These are phyloP conservation scores for Aspidiotus rigidus DNA, from an alignment of 2,888 invertebrate species.

Conservation along the genomic window DNA sequence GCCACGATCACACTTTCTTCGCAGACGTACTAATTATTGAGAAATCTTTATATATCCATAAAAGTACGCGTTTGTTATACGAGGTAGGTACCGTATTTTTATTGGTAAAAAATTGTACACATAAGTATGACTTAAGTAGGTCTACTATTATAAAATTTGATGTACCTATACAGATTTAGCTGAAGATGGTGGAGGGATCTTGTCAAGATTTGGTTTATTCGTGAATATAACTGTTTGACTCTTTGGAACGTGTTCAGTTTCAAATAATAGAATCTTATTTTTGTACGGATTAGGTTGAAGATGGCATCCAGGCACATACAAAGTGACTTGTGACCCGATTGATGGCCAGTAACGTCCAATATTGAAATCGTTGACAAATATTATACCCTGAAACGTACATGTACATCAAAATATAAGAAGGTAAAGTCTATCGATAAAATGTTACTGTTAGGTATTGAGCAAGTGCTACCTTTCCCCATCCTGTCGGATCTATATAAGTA, in stretches of 20 bases:
- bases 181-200: constrained; percentile 4
- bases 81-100: too few species aligned
- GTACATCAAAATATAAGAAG: constrained; percentile 4
- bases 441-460: background rate
- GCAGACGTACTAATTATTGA: too few species aligned
- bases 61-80: too few species aligned
- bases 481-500: constrained; percentile 39
- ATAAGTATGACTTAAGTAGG: too few species aligned
- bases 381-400: constrained; percentile 39
- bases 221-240: constrained; percentile 30
- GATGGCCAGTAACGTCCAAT: constrained; percentile 40
- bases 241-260: constrained; percentile 36
- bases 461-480: constrained; percentile 40
- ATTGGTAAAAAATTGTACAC: too few species aligned
- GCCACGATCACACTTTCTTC: too few species aligned
- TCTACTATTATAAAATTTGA: too few species aligned
- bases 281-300: constrained; percentile 37
- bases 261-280: constrained; percentile 39
- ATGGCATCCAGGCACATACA: constrained; percentile 39
- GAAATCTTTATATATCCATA: too few species aligned
- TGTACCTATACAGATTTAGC: too few species aligned
- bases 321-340: constrained; percentile 39
- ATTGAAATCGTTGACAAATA: constrained; percentile 40
- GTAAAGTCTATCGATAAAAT: background rate
- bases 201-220: constrained; percentile 28